Base-by-base conservation (phyloP, 1,140 invertebrate species). In the Cydia splendana region DNA sequence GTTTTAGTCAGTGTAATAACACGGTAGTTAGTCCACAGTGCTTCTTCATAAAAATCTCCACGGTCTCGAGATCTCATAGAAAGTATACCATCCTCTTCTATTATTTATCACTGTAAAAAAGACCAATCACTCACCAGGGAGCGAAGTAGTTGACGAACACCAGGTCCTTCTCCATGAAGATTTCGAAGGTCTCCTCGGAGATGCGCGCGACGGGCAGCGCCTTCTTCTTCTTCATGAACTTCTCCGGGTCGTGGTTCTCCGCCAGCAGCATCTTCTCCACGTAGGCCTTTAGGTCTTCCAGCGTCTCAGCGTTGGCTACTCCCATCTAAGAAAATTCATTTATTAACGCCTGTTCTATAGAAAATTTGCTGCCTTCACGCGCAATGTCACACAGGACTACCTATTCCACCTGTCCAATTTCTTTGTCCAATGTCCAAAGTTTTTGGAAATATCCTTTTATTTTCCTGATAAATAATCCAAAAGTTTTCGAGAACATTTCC, bases 141-240 rank as follows among this genome's bases (percentile, higher is more conserved):
- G 90, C 91, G 85, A 90, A 93, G 78, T 87, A 93, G 75, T 93
- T 92, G 20, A 93, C 80, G 80, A 89, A 93, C 4, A 93, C 91
- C 20, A 93, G 80, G 78, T 93, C 88, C 53, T 91, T 93, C 51
- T 93, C 85, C 75, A 93, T 65, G 76, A 91, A 92, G 4, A 87
- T 91, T 74, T 93, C 91, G 74, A 91, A 93, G 6, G 91, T 92
- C 74, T 93, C 90, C 75, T 93, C 91, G 0, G 90, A 87, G 81
- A 93, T 91, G 77, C 91, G 89, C 13, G 90, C 91, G 4, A 93
- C 90, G 12, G 91, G 91, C 9, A 92, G 73, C 3, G 82, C 86
- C 79, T 92, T 93, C 79, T 91, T 89, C 75, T 88, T 92, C 80
- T 87, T 91, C 82, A 93, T 85, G 75, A 92, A 93, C 75, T 92